Evolutionary conservation across 2,797 vertebrate species (phyloP), one percentile per base, ranked within the genome.

Genomic region (Myoxocephalus aenaeus): DNA sequence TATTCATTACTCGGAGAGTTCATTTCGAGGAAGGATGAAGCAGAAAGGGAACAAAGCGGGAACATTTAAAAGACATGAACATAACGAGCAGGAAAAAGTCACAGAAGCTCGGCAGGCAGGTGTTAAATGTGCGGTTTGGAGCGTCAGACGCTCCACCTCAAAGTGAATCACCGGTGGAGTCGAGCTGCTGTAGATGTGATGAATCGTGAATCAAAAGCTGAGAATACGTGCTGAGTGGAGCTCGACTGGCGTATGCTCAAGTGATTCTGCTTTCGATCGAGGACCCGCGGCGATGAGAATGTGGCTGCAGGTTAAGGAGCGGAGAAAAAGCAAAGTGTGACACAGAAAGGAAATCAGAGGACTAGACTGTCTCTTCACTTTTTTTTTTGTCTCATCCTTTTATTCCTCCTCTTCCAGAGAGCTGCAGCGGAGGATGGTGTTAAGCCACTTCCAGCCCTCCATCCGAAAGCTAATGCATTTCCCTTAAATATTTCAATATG

Each of bases 401-500:
- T 69, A 8, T 61, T 14, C 83, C 86, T 86, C 78, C 76, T 91
- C 80, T 71, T 84, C 69, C 51, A 77, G 89, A 86, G 90, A 92
- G 91, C 87, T 86, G 84, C 71, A 86, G 90, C 83, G 42, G 86
- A 79, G 65, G 57, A 69, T 67, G 65, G 73, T 56, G 85, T 87
- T 86, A 79, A 84, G 67, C 75, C 74, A 71, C 80, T 74, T 80
- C 83, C 75, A 85, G 42, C 71, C 76, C 83, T 83, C 82, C 25
- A 48, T 84, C 88, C 89, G 11, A 88, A 82, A 90, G 87, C 90
- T 95, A 96, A 96, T 94, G 94, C 90, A 86, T 90, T 94, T 88
- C 82, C 82, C 82, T 88, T 95, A 92, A 96, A 96, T 95, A 95
- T 95, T 95, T 95, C 88, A 95, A 90, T 77, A 83, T 70, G 75